These are phyloP conservation scores for Meloe dianella DNA, from an alignment of 2,888 invertebrate genomes.

Conservation along the genomic window DNA sequence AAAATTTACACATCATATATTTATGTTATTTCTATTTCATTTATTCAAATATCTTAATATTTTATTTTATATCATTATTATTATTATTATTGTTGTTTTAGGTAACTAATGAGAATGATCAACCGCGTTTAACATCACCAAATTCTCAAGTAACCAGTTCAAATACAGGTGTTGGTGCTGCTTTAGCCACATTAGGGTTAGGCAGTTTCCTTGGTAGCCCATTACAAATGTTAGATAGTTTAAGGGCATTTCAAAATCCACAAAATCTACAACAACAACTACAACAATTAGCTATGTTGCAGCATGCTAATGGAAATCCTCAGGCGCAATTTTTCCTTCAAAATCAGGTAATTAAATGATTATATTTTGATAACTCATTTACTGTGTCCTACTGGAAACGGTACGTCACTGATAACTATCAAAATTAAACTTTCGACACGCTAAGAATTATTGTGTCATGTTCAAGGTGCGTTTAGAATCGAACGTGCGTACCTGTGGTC, in stretches of 20 bases:
- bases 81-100: constrained; percentile 42
- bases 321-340: constrained; percentile 78
- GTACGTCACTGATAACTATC: constrained; percentile 4
- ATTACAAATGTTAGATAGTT: constrained; percentile 56
- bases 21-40: constrained; percentile 12
- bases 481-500: too few species aligned
- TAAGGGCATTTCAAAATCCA: constrained; percentile 67
- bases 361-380: too few species aligned
- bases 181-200: constrained; percentile 62
- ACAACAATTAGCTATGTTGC: constrained; percentile 71
- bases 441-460: neutral
- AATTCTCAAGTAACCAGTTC: constrained; percentile 57
- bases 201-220: constrained; percentile 57
- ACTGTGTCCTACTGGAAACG: too few species aligned
- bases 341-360: constrained; percentile 67
- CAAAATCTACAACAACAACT: constrained; percentile 67
- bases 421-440: neutral
- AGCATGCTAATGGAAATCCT: constrained; percentile 62
- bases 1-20: constrained; percentile 26
- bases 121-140: constrained; percentile 53
- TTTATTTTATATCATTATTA: constrained; percentile 11
- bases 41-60: too few species aligned
- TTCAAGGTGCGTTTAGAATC: too few species aligned
- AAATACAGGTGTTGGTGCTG: constrained; percentile 56
- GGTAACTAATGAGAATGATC: constrained; percentile 56